These are phyloP conservation scores for Drosophila testacea DNA, from an alignment of 2,888 invertebrate genomes.

Conservation along the genomic window DNA sequence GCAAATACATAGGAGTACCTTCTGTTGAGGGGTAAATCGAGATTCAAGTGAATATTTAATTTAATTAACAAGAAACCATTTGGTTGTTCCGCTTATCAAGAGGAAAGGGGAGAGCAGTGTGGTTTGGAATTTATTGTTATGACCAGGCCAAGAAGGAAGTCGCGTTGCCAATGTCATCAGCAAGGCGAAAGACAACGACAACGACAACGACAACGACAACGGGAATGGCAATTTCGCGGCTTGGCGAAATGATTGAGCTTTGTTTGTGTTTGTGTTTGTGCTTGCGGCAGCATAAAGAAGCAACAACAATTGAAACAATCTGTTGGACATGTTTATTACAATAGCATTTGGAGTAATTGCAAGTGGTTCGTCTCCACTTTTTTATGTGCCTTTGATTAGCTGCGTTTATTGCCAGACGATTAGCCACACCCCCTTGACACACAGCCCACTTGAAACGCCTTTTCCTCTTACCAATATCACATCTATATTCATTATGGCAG, in stretches of 20 bases:
- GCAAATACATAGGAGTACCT: slow-evolving; percentile 21
- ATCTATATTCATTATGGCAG: slow-evolving; percentile 83
- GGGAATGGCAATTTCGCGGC: slow-evolving; percentile 51
- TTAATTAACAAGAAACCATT: slow-evolving; percentile 84
- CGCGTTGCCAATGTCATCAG: slow-evolving; percentile 66
- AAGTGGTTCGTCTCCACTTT: slow-evolving; percentile 36
- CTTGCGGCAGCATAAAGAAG: slow-evolving; percentile 22
- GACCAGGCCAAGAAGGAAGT: slow-evolving; percentile 61
- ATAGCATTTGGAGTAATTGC: slow-evolving; percentile 70
- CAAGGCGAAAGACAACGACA: slow-evolving; percentile 33
- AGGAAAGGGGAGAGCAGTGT: slow-evolving; percentile 19
- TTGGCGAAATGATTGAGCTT: slow-evolving; percentile 60
- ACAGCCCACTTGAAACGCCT: slow-evolving; percentile 27
- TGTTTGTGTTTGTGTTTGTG: neutral
- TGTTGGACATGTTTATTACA: slow-evolving; percentile 80
- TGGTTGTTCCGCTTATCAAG: slow-evolving; percentile 57
- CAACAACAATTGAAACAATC: slow-evolving; percentile 70
- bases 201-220: slow-evolving; percentile 46
- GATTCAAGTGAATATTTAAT: slow-evolving; percentile 82
- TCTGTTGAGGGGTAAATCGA: slow-evolving; percentile 18
- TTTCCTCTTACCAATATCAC: slow-evolving; percentile 77
- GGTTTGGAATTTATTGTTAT: slow-evolving; percentile 81
- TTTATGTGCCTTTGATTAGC: slow-evolving; percentile 71
- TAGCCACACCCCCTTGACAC: slow-evolving; percentile 73
- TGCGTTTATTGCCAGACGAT: slow-evolving; percentile 68